Evolutionary conservation across 37 sponge, comb jelly and placozoan species (phyloP).

Genomic region (Theonella swinhoei): DNA sequence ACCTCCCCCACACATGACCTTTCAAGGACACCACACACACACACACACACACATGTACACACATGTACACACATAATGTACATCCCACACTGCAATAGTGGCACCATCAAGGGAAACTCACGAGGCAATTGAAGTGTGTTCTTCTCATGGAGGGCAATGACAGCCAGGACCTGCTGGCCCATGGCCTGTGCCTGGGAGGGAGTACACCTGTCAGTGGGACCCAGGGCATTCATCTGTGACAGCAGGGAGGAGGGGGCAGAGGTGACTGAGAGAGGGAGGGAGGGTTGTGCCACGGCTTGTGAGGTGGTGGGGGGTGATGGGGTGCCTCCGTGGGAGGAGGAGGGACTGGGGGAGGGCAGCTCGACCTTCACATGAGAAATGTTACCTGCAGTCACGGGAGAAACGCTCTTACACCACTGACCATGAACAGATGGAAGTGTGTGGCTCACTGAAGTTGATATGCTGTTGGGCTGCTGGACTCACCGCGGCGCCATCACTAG

Average conservation of each 20-base stretch:
- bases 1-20: background rate
- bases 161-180: slow-evolving; percentile 69
- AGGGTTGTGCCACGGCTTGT: background rate
- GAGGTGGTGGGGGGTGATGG: slow-evolving; percentile 6
- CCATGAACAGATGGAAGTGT: too few species aligned
- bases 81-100: background rate
- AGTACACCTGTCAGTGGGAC: slow-evolving; percentile 72
- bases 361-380: background rate
- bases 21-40: background rate
- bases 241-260: slow-evolving; percentile 8
- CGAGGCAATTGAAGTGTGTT: slow-evolving; percentile 50
- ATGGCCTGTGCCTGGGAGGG: slow-evolving; percentile 70
- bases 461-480: too few species aligned
- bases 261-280: background rate
- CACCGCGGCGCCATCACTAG: too few species aligned
- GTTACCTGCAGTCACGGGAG: background rate
- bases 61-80: background rate
- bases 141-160: slow-evolving; percentile 56
- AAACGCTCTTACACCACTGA: too few species aligned
- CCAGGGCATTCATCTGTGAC: slow-evolving; percentile 54
- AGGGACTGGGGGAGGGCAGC: background rate
- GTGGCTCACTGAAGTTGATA: too few species aligned
- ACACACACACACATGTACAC: slow-evolving; percentile 8
- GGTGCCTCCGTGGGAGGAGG: background rate
- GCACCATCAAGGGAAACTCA: slow-evolving; percentile 8